A percentile compares a stretch with the other conserved stretches of the same genome.
Conservation (phyloP, 1,140 invertebrate genomes). For the Meteorus sp. region DNA sequence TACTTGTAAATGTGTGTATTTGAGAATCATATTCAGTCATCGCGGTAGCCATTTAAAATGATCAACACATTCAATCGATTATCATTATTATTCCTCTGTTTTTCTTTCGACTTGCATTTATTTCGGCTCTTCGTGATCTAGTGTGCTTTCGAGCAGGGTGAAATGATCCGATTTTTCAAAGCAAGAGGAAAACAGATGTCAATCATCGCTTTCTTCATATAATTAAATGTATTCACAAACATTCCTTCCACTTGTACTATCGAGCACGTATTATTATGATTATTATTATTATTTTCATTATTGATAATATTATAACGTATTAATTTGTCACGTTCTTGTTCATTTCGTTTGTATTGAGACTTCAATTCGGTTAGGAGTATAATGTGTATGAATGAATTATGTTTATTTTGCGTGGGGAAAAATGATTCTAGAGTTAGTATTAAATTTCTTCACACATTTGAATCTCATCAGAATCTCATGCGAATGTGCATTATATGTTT, state of each 20-base stretch:
- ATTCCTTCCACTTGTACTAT: constrained; percentile 26
- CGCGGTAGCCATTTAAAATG: neutral
- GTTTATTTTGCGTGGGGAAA: too few species aligned
- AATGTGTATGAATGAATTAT: too few species aligned
- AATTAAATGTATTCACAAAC: neutral
- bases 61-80: neutral
- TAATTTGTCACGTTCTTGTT: too few species aligned
- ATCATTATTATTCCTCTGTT: neutral
- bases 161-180: neutral
- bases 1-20: constrained; percentile 17
- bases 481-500: too few species aligned
- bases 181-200: neutral
- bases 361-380: too few species aligned
- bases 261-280: constrained; percentile 11
- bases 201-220: neutral
- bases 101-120: constrained; percentile 4
- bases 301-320: neutral
- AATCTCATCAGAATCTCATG: too few species aligned
- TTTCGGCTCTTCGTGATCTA: constrained; percentile 17
- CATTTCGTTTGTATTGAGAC: too few species aligned
- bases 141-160: neutral
- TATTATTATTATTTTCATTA: neutral
- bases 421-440: too few species aligned
- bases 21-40: neutral
- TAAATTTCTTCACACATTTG: too few species aligned